These are phyloP conservation scores for Leptatherina wallacei DNA, from an alignment of 2,797 vertebrate genomes.

Conservation along the genomic window DNA sequence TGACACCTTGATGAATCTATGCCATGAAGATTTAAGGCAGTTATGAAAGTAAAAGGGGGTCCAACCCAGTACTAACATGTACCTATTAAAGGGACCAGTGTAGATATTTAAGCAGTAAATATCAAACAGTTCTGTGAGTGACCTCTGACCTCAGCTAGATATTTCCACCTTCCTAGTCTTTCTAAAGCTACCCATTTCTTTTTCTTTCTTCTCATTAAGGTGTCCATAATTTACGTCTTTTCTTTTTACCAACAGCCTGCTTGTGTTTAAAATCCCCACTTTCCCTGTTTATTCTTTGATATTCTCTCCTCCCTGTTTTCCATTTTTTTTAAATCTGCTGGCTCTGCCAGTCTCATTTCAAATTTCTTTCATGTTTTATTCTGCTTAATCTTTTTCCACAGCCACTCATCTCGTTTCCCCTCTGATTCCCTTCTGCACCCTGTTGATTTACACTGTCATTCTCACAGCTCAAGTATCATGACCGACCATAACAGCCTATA, in stretches of 20 bases:
- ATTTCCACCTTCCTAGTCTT: background rate
- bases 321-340: conserved; percentile 8
- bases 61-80: too few relatives aligned
- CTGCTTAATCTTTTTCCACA: conserved; percentile 50
- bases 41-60: too few relatives aligned
- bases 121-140: background rate
- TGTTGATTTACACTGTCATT: conserved; percentile 28
- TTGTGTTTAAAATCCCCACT: background rate
- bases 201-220: background rate
- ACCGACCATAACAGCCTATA: conserved; percentile 31
- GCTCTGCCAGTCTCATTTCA: conserved; percentile 39
- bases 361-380: conserved; percentile 64
- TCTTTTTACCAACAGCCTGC: background rate
- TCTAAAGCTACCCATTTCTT: background rate
- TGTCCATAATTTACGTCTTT: conserved; percentile 6
- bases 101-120: background rate
- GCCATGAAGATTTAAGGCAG: background rate
- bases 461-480: conserved; percentile 13
- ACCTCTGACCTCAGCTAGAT: background rate
- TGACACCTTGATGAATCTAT: background rate
- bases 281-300: background rate
- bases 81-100: too few relatives aligned
- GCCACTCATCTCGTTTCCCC: conserved; percentile 33
- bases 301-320: conserved; percentile 6
- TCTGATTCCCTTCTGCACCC: conserved; percentile 32